A percentile compares a stretch with the other conserved stretches of the same genome.
Conservation (phyloP, 2,888 invertebrate species). For the Capitulum mitella region DNA sequence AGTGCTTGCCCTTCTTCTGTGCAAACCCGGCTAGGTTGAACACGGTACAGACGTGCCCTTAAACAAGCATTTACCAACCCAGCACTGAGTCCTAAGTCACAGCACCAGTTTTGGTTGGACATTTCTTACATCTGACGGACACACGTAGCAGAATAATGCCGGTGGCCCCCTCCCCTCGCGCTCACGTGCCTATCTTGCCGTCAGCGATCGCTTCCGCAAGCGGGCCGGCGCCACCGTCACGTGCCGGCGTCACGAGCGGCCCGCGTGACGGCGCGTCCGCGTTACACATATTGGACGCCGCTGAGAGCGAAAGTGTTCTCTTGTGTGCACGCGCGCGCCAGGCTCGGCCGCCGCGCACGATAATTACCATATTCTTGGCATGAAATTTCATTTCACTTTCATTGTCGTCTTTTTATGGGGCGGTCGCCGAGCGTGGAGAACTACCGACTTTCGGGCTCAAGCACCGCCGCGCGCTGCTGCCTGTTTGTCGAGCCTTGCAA, state of each 20-base stretch:
- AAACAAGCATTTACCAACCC: too few species aligned
- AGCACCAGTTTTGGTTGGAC: too few species aligned
- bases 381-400: conserved; percentile 19
- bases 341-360: neutral
- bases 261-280: neutral
- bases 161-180: too few species aligned
- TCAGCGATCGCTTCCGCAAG: too few species aligned
- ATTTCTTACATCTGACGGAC: too few species aligned
- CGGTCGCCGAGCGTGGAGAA: neutral
- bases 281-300: neutral
- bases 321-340: neutral
- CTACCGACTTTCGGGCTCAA: neutral
- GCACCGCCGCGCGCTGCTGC: neutral
- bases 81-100: too few species aligned
- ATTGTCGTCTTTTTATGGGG: conserved; percentile 14
- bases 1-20: too few species aligned
- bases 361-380: conserved; percentile 3
- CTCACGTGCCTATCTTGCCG: too few species aligned
- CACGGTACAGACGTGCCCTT: too few species aligned
- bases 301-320: neutral
- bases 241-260: neutral
- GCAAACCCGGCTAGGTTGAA: too few species aligned
- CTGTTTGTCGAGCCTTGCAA: neutral
- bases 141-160: too few species aligned
- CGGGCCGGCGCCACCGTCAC: neutral